A percentile compares a stretch with the other conserved stretches of the same genome.
Conservation (phyloP, 2,888 invertebrate species). For the Cotesia congregata region DNA sequence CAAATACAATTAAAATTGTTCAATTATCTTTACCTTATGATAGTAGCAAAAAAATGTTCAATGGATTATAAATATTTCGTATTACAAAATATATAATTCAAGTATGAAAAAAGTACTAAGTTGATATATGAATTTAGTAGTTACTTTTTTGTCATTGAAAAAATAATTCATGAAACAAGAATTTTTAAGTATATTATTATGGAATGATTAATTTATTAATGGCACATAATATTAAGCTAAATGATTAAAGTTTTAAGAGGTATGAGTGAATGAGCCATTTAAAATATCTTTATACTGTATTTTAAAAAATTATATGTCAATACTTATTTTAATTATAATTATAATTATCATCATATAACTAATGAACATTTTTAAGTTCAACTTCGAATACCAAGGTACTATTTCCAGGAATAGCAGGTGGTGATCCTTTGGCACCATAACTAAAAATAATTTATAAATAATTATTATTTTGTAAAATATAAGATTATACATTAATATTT, state of each 20-base stretch:
- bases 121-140: background rate
- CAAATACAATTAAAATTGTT: conserved; percentile 18
- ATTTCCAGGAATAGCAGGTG: conserved; percentile 90
- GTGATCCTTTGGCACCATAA: conserved; percentile 83
- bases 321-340: conserved; percentile 16
- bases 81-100: background rate
- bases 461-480: conserved; percentile 29
- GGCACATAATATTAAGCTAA: background rate
- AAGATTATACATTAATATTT: background rate
- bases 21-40: conserved; percentile 34
- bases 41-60: conserved; percentile 35
- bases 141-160: background rate
- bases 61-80: background rate
- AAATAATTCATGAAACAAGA: background rate
- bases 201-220: background rate
- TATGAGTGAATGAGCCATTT: background rate
- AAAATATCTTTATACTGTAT: background rate
- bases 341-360: conserved; percentile 48
- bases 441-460: conserved; percentile 68
- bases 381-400: conserved; percentile 90
- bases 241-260: background rate
- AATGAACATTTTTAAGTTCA: conserved; percentile 86
- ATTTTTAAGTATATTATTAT: conserved; percentile 9
- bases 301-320: conserved; percentile 24
- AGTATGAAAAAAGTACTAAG: background rate